Evolutionary conservation across 2,888 invertebrate species (phyloP), one percentile per base, ranked within the genome.

Genomic region (Drosophila subquinaria): DNA sequence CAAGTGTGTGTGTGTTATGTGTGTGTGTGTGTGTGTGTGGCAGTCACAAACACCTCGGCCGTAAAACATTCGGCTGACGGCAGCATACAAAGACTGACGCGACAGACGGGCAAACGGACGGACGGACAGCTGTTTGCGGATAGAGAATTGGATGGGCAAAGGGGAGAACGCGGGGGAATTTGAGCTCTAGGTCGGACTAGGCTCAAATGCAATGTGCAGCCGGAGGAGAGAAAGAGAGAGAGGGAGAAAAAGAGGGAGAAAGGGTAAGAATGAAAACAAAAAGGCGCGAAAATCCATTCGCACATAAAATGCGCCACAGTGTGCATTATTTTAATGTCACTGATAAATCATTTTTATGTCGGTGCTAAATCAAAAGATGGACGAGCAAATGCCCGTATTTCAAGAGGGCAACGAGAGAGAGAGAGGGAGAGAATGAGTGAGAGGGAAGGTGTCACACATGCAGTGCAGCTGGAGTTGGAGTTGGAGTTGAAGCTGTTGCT

Each of bases 291-390:
- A 91, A 91, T 90, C 91, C 92, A 92, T 91, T 91, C 91, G 92
- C 91, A 92, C 92, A 91, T 92, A 92, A 92, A 91, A 91, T 91
- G 91, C 91, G 91, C 92, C 91, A 91, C 91, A 91, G 92, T 92
- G 91, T 92, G 92, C 91, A 92, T 92, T 92, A 92, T 92, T 92
- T 92, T 90, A 92, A 91, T 90, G 90, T 90, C 91, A 90, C 90
- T 90, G 90, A 92, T 92, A 92, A 92, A 92, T 92, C 92, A 92
- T 92, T 92, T 92, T 92, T 92, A 92, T 92, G 92, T 92, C 92
- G 92, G 91, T 92, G 92, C 92, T 92, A 92, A 92, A 92, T 92
- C 92, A 92, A 92, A 90, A 90, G 87, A 90, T 88, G 89, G 87
- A 86, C 82, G 90, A 90, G 89, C 86, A 79, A 86, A 90, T 86